Conservation (phyloP, 2,888 invertebrate species). For the Drosophila rellima region DNA sequence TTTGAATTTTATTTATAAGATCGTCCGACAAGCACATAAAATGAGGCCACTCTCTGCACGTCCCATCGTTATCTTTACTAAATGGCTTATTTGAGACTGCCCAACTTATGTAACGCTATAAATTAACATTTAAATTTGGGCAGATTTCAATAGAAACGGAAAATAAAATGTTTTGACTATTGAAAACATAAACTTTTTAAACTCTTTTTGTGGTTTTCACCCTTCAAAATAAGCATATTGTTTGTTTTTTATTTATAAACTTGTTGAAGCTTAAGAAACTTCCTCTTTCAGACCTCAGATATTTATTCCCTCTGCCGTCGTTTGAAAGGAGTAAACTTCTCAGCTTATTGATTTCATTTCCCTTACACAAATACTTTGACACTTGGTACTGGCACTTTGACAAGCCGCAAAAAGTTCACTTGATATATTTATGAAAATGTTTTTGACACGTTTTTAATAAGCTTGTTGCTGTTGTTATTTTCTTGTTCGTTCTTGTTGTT, state of each 20-base stretch:
- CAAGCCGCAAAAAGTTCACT: slow-evolving; percentile 69
- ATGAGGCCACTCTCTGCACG: slow-evolving; percentile 22
- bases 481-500: slow-evolving; percentile 10
- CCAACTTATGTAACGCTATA: slow-evolving; percentile 28
- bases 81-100: slow-evolving; percentile 39
- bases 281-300: background rate
- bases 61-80: slow-evolving; percentile 40
- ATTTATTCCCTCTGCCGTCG: background rate
- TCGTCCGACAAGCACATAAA: slow-evolving; percentile 24
- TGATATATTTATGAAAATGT: slow-evolving; percentile 80
- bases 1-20: slow-evolving; percentile 53
- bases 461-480: slow-evolving; percentile 53
- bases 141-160: background rate
- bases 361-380: slow-evolving; percentile 69
- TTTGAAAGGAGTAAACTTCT: slow-evolving; percentile 26
- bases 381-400: slow-evolving; percentile 77
- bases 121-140: slow-evolving; percentile 40
- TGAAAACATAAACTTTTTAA: slow-evolving; percentile 10
- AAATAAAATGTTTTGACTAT: background rate
- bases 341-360: slow-evolving; percentile 68
- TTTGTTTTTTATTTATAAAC: slow-evolving; percentile 34
- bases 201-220: slow-evolving; percentile 13
- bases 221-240: slow-evolving; percentile 33
- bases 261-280: slow-evolving; percentile 51
- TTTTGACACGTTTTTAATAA: slow-evolving; percentile 80